Evolutionary conservation across 2,888 invertebrate species (phyloP), one percentile per base, ranked within the genome.

Genomic region (Andrena hattorfiana): DNA sequence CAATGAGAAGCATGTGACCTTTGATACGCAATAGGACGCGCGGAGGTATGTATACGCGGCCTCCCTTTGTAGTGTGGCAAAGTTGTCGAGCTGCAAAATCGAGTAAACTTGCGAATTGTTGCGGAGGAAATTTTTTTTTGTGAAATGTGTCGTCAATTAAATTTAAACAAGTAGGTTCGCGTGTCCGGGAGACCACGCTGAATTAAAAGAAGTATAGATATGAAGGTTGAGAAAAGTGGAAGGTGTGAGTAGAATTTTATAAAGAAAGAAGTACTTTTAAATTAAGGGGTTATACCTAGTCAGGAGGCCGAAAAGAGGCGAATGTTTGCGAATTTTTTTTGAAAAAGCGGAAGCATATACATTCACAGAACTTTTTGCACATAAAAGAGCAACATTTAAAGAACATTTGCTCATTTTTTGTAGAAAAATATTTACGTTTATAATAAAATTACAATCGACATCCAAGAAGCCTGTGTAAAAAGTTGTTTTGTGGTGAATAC

Each of bases 1-100:
- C 77, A 63, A 80, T 75, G 80, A 54, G 85, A 35, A 60, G 66
- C 77, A 56, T 51, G 56, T 73, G 77, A 85, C 72, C 69, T 83
- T 70, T 73, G 77, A 56, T 32, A 32, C 56, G 20, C 32, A 32
- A 70, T 35, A 35, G 26, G 20, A 51, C 51, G 35, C 51, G 30
- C 62, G 68, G 0, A 35, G 71, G 10, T 59, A 26, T n/a, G 26
- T 16, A 20, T 42, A 16, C 16, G 5, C 26, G 26, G 20, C 16
- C 51, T n/a, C 32, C 62, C 30, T 30, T 32, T 71, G 71, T 49
- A 13, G 49, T 2, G 62, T 7, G 16, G 5, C 16, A 20, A 54
- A 63, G n/a, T 8, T 23, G 35, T 3, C n/a, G 10, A 10, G 30
- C 20, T 63, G 26, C 16, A 32, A 51, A 49, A 23, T 63, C 62